Evolutionary conservation across 2,113 vertebrate species (phyloP).

Genomic region (Pyrgilauda ruficollis): DNA sequence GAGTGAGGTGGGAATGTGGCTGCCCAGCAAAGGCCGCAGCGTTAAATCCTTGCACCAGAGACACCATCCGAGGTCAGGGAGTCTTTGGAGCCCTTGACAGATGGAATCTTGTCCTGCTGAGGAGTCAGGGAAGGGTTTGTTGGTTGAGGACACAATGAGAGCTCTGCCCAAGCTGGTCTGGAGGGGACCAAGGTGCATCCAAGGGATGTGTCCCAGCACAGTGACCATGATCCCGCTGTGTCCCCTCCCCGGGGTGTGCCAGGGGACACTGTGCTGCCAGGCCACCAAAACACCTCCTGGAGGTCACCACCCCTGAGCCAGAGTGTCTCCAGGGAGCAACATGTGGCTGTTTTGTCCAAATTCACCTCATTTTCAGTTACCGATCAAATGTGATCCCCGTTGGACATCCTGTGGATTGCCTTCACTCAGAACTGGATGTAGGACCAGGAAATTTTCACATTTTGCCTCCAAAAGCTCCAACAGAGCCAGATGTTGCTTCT

Average conservation of each 20-base stretch:
- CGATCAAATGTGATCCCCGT: accelerated
- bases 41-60: neutral
- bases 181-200: accelerated
- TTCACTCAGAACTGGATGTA: neutral
- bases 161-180: neutral
- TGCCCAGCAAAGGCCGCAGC: neutral
- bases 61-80: accelerated
- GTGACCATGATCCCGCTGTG: accelerated
- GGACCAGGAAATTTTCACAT: neutral
- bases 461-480: neutral
- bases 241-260: accelerated
- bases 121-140: neutral
- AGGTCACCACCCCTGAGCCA: neutral
- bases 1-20: neutral
- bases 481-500: neutral
- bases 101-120: neutral
- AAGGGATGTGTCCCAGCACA: neutral
- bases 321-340: neutral
- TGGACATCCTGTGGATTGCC: accelerated
- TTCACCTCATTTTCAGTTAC: neutral
- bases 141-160: neutral
- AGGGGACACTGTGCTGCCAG: neutral
- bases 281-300: neutral
- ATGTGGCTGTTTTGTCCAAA: neutral
- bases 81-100: neutral